Base-by-base conservation (phyloP, 2,888 invertebrate species). In the Conistra vaccinii region DNA sequence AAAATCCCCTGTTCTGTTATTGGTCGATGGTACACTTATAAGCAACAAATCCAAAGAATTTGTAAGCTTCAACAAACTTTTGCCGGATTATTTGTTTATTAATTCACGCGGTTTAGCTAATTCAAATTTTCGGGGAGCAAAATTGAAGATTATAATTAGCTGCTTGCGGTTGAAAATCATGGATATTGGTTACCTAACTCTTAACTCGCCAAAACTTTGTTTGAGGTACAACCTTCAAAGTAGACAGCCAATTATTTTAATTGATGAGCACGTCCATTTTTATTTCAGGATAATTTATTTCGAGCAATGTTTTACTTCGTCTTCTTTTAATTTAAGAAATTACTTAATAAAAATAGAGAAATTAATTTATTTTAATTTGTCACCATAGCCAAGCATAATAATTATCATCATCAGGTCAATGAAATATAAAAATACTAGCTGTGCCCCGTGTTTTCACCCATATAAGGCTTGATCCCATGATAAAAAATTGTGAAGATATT, bases 71-170 rank as follows among this genome's bases (percentile, higher is more conserved):
- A 29, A 42, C 12, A 14, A 86, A 81, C 29, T 81, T 84, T n/a
- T 12, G 20, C 26, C 26, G 65, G 67, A 62, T 85, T 78, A 81
- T 81, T 86, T 78, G 82, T 76, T 84, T 78, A 85, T 81, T 84
- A 86, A 81, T 85, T 84, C 62, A 26, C 60, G 81, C 69, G 78
- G 85, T 78, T 75, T 53, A 55, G 73, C 66, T 69, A 84, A 71
- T 75, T 81, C 63, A 48, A 77, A 66, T 65, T 73, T 84, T 60
- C 6, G 51, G 5, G 9, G 14, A 60, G 68, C 58, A 57, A 73
- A 69, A 76, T 76, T 83, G 39, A 57, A 67, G 39, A 81, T 85
- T 73, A 72, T 67, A 67, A 85, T 85, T 81, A 68, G 48, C 67
- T 69, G 58, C 26, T 72, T 72, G 82, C 17, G 69, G 80, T 26